phyloP scores from a whole-genome alignment of 2,888 invertebrate genomes.

The Chaetoderma sp. region DNA sequence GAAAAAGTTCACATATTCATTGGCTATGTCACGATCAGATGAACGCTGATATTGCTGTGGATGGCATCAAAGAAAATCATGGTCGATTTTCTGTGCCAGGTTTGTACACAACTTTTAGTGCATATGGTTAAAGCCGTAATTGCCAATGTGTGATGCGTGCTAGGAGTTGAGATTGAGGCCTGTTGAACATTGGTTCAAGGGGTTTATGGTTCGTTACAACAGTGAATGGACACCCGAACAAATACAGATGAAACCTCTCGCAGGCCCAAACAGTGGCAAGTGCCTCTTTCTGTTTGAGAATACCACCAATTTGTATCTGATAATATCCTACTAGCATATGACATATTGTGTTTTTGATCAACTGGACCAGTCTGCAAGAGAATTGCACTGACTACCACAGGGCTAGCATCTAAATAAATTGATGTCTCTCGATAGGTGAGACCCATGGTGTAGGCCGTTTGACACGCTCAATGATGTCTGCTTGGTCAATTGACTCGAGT shows the following conservation, averaged over 20 bases:
- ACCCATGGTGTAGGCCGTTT: too few relatives aligned
- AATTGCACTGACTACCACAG: conserved; percentile 17
- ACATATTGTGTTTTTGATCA: not conserved
- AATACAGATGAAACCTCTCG: conserved; percentile 24
- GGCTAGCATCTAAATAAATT: conserved; percentile 25
- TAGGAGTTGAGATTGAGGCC: conserved; percentile 6
- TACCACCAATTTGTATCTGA: conserved; percentile 20
- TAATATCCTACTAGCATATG: conserved; percentile 19
- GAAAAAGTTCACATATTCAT: too few relatives aligned
- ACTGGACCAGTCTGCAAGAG: not conserved
- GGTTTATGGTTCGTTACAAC: conserved; percentile 32
- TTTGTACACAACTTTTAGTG: not conserved
- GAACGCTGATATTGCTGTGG: too few relatives aligned
- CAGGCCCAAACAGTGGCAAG: conserved; percentile 21
- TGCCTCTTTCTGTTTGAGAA: conserved; percentile 18
- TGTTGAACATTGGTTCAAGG: conserved; percentile 21
- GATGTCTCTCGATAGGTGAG: too few relatives aligned
- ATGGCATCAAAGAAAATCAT: too few relatives aligned
- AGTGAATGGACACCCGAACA: conserved; percentile 18
- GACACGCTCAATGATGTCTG: too few relatives aligned
- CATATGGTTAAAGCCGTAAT: conserved; percentile 11
- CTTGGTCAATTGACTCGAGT: too few relatives aligned
- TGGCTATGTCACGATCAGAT: too few relatives aligned
- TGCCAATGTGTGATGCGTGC: conserved; percentile 23
- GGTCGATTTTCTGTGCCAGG: conserved; percentile 29